A percentile compares a stretch with the other conserved stretches of the same genome.
Conservation (phyloP, 2,797 vertebrate species). For the Onychomys leucogaster region DNA sequence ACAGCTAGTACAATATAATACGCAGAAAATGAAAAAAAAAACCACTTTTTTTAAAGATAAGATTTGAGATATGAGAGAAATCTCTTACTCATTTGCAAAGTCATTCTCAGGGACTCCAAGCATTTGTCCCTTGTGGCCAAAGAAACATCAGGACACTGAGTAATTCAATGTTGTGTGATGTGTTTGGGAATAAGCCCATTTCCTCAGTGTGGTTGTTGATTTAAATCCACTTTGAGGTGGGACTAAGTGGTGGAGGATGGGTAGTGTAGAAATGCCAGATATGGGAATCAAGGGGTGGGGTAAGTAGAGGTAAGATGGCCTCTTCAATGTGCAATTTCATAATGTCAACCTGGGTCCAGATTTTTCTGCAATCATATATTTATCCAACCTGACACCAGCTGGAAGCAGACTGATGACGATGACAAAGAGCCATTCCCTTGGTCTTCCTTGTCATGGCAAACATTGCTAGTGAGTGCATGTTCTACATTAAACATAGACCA, state of each 20-base stretch:
- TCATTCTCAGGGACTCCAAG: not conserved
- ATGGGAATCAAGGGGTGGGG: not conserved
- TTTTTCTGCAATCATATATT: not conserved
- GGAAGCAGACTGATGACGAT: not conserved
- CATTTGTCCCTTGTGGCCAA: not conserved
- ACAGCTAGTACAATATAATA: not conserved
- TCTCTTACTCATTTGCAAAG: constrained; percentile 28
- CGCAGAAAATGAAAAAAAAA: not conserved
- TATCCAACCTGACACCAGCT: not conserved
- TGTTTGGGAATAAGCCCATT: not conserved
- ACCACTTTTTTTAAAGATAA: not conserved
- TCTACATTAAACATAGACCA: not conserved
- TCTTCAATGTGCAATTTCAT: not conserved
- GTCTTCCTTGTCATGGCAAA: not conserved
- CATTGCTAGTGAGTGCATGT: not conserved
- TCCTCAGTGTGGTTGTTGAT: not conserved
- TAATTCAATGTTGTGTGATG: not conserved
- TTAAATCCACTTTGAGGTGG: not conserved
- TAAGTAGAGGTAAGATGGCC: rapidly evolving
- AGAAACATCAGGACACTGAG: not conserved
- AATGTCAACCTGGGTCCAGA: not conserved
- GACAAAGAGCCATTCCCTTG: not conserved
- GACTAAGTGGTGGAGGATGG: not conserved
- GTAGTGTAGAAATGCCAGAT: not conserved
- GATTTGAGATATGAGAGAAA: not conserved